Conservation (phyloP, 2,888 invertebrate genomes). For the Sarcophaga caerulescens region DNA sequence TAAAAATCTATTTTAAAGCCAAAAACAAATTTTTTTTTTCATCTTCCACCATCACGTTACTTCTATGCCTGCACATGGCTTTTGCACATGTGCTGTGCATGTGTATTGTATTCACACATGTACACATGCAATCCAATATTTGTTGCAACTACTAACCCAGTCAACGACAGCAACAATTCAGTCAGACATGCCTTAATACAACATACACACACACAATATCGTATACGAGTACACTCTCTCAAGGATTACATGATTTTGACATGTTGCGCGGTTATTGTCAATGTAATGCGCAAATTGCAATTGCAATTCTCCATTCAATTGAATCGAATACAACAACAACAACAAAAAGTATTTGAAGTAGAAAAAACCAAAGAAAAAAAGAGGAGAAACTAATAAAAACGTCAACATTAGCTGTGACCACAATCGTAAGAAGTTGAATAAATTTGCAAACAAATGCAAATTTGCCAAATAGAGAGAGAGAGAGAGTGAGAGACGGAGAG, state of each 20-base stretch:
- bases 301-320: not conserved
- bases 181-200: not conserved
- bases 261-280: constrained; percentile 68
- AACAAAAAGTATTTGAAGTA: too few relatives aligned
- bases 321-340: constrained; percentile 30
- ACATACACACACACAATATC: not conserved
- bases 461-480: not conserved
- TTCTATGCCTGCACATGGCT: constrained; percentile 47
- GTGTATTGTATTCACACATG: constrained; percentile 1
- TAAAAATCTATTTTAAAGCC: not conserved
- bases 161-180: not conserved
- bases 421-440: constrained; percentile 61
- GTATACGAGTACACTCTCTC: constrained; percentile 49
- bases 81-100: not conserved
- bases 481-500: too few relatives aligned
- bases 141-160: constrained; percentile 26
- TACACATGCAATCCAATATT: constrained; percentile 17
- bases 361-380: constrained; percentile 32
- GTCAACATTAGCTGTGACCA: constrained; percentile 56
- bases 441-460: constrained; percentile 57
- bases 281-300: constrained; percentile 52
- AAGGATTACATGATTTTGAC: constrained; percentile 68
- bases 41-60: constrained; percentile 27
- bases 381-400: constrained; percentile 51
- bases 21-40: not conserved